Evolutionary conservation across 2,113 vertebrate genomes (phyloP), one percentile per base, ranked within the genome.

Genomic region (Triplophysa rosa): DNA sequence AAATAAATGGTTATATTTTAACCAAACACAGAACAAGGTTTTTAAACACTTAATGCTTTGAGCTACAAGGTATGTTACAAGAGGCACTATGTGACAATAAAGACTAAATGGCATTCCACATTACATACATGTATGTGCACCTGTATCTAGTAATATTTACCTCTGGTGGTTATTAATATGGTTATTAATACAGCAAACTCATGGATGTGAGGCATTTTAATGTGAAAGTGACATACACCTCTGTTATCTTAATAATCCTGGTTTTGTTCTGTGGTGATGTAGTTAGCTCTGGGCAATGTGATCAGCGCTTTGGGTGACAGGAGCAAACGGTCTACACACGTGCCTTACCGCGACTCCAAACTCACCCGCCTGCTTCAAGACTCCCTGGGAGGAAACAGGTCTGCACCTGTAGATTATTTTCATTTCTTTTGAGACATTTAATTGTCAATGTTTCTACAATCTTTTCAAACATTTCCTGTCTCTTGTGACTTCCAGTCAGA

Each of bases 311-410:
- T 99, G 82, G 98, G 98, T 83, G 98, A 99, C 89, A 92, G 95
- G 84, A 97, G 96, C 87, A 99, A 98, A 86, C 96, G 95, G 75
- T 94, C 95, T 77, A 95, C 94, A 21, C 98, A 99, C 1, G 97
- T 99, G 74, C 98, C 97, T 71, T 99, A 99, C 80, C 93, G 98
- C 86, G 98, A 99, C 85, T 99, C 98, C 76, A 99, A 99, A 81
- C 93, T 99, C 84, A 99, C 98, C 3, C 93, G 98, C 19, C 91
- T 99, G 0, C 89, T 99, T 14, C 98, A 99, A 86, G 98, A 99
- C 84, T 99, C 98, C 1, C 93, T 99, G 0, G 98, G 98, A 26
- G 98, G 98, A 1, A 99, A 99, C 89, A 99, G 98, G 98, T 99
- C 88, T 61, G 82, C n/a, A 52, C 56, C 12, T 77, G 26, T 5